These are phyloP conservation scores for Penelope pileata DNA, from an alignment of 2,113 vertebrate species.

Conservation along the genomic window DNA sequence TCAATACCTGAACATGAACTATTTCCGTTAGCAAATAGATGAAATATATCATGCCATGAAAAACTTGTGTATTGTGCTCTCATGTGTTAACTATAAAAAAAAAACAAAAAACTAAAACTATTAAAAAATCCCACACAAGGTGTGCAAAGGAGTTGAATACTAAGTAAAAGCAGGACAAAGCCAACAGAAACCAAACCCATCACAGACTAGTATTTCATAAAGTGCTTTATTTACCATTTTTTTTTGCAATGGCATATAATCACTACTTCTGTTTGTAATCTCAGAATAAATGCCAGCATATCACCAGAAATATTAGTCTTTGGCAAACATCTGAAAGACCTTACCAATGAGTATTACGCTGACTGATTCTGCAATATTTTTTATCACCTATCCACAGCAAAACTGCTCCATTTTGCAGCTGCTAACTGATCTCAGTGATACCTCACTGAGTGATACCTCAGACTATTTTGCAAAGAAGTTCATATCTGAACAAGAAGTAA, in stretches of 20 bases:
- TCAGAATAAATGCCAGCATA: not conserved
- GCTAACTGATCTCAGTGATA: constrained; percentile 61
- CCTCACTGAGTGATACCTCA: constrained; percentile 57
- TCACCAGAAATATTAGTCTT: not conserved
- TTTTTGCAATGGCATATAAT: not conserved
- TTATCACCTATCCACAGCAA: constrained; percentile 64
- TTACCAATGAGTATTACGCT: constrained; percentile 71
- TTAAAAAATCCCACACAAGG: not conserved
- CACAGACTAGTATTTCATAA: not conserved
- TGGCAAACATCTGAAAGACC: not conserved
- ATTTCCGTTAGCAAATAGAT: not conserved
- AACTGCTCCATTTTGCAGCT: constrained; percentile 68
- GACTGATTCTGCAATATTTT: constrained; percentile 51
- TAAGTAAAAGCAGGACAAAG: not conserved
- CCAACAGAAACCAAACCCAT: not conserved
- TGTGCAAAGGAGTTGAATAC: not conserved
- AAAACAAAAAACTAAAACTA: too few relatives aligned
- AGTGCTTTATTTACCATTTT: not conserved
- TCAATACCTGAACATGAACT: not conserved
- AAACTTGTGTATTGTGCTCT: not conserved
- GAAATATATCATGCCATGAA: not conserved
- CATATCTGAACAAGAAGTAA: constrained; percentile 57
- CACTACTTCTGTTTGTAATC: not conserved
- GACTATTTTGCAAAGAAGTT: constrained; percentile 64
- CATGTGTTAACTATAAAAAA: not conserved